Percentiles rank a stretch among this genome's conserved stretches.
These are phyloP conservation scores for Cetoscarus ocellatus DNA, from an alignment of 2,797 vertebrate species.

Conservation along the genomic window DNA sequence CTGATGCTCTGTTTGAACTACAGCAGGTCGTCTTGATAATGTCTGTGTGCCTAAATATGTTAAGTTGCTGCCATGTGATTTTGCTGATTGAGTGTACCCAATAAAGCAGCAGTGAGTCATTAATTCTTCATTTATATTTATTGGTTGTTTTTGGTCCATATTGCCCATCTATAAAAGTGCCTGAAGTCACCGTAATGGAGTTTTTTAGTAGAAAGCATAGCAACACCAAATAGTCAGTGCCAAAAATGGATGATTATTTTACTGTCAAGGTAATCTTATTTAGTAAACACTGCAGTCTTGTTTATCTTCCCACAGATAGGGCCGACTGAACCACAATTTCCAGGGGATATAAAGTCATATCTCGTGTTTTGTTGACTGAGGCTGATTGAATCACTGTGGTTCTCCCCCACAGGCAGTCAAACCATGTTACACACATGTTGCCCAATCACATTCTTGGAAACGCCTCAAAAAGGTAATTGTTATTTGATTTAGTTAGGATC, in stretches of 20 bases:
- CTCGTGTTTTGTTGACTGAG: slow-evolving; percentile 34
- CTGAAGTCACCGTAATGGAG: slow-evolving; percentile 4
- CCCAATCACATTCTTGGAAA: slow-evolving; percentile 23
- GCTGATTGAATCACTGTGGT: slow-evolving; percentile 8
- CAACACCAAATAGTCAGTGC: not conserved
- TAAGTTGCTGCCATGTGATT: no score
- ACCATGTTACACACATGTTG: slow-evolving; percentile 6
- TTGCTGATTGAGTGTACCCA: no score
- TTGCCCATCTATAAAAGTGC: no score
- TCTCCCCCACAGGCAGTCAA: slow-evolving; percentile 14
- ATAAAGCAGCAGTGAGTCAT: no score
- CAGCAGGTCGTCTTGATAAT: no score
- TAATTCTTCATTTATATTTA: no score
- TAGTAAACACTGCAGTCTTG: slow-evolving; percentile 6
- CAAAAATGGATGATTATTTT: not conserved
- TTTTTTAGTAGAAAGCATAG: slow-evolving; percentile 15
- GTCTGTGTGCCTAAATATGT: no score
- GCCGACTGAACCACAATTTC: slow-evolving; percentile 41
- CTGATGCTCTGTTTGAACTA: no score
- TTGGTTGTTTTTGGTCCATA: no score
- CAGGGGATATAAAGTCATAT: slow-evolving; percentile 29
- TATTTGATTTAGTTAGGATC: slow-evolving; percentile 14
- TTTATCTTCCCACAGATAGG: slow-evolving; percentile 7
- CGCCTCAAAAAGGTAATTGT: not conserved
- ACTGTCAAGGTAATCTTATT: slow-evolving; percentile 7